Conservation (phyloP, 2,888 invertebrate species). For the Andrena bicolor region DNA sequence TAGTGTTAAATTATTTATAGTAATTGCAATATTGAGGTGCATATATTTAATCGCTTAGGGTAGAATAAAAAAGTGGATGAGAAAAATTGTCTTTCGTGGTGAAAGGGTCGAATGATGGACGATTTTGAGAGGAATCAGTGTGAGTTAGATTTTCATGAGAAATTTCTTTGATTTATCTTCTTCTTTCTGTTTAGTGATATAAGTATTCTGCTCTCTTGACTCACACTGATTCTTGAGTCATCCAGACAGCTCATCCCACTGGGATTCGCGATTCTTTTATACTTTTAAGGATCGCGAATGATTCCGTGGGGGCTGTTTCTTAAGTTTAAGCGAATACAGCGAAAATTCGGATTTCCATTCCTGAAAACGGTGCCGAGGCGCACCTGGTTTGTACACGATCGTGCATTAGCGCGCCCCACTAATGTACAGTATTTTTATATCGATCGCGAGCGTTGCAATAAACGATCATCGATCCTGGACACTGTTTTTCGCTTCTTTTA, state of each 20-base stretch:
- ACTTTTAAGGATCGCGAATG: background rate
- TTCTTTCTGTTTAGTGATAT: background rate
- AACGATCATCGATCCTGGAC: constrained; percentile 43
- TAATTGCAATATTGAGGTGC: background rate
- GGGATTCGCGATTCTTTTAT: background rate
- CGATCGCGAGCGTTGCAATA: constrained; percentile 66
- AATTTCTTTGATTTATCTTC: background rate
- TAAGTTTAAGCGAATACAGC: constrained; percentile 4
- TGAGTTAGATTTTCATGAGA: background rate
- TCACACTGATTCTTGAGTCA: background rate
- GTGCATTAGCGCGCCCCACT: constrained; percentile 46
- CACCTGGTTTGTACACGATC: constrained; percentile 58
- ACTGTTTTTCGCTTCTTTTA: background rate
- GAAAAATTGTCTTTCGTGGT: background rate
- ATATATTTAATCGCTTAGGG: background rate
- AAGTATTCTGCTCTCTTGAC: background rate
- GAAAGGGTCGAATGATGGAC: constrained; percentile 1
- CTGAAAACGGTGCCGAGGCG: constrained; percentile 64
- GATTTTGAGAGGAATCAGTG: constrained; percentile 6
- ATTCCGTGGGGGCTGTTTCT: background rate
- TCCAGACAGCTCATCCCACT: background rate
- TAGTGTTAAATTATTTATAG: background rate
- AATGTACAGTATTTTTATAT: constrained; percentile 82
- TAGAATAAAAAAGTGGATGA: constrained; percentile 6
- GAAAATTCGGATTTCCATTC: constrained; percentile 77